Conservation (phyloP, 1,140 invertebrate genomes). For the Scaptomyza graminum region DNA sequence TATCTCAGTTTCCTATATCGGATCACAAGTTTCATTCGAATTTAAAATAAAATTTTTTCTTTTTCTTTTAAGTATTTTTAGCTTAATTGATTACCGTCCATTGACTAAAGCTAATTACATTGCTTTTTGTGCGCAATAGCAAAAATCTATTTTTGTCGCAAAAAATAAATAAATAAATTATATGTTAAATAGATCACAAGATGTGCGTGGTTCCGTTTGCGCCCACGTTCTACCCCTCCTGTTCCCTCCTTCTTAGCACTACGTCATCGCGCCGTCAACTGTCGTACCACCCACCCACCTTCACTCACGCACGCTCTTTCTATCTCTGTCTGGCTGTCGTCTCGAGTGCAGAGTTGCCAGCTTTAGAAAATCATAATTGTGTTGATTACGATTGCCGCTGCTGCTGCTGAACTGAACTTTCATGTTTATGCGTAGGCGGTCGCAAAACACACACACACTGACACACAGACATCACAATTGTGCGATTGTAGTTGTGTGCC, state of each 20-base stretch:
- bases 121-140: no score
- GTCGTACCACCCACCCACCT: constrained; percentile 21
- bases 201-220: constrained; percentile 19
- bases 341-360: constrained; percentile 14
- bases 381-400: constrained; percentile 39
- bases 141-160: no score
- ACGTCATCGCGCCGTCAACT: constrained; percentile 29
- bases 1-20: no score
- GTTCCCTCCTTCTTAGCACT: neutral
- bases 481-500: constrained; percentile 3
- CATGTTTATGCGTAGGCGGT: constrained; percentile 47
- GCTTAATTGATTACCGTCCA: no score
- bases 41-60: no score
- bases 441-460: neutral
- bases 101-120: no score
- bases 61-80: no score
- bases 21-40: no score
- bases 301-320: neutral
- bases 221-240: neutral
- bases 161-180: neutral
- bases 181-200: constrained; percentile 26
- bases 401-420: constrained; percentile 14
- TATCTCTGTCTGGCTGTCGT: constrained; percentile 1
- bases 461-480: constrained; percentile 3
- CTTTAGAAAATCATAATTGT: constrained; percentile 37